These are phyloP conservation scores for Micrastur ruficollis DNA, from an alignment of 2,797 vertebrate genomes.

Conservation along the genomic window DNA sequence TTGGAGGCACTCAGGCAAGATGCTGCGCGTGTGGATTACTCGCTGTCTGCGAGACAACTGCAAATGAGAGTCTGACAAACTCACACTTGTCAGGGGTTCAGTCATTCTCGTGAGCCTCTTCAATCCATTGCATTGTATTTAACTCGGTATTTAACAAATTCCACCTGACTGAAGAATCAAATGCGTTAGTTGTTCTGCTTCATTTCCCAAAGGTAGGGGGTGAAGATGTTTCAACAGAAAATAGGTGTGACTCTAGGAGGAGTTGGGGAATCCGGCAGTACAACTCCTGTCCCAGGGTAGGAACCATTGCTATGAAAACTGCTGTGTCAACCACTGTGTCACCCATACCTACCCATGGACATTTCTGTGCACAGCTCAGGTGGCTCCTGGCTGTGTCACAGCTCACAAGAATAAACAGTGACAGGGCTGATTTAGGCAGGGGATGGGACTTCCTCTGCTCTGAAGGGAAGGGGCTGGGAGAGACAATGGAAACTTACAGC, in stretches of 20 bases:
- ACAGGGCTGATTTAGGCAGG: neutral
- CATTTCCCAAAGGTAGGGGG: neutral
- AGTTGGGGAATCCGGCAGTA: neutral
- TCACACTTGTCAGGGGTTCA: neutral
- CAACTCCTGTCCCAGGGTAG: neutral
- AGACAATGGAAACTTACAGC: neutral
- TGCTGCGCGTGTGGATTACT: neutral
- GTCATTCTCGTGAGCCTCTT: neutral
- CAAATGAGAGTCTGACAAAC: neutral
- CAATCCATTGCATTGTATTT: neutral
- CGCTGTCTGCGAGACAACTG: fast-evolving
- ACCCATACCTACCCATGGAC: neutral
- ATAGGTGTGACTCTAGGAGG: neutral
- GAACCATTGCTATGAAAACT: neutral
- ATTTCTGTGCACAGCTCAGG: neutral
- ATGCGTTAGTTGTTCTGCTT: neutral
- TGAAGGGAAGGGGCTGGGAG: neutral
- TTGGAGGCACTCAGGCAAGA: neutral
- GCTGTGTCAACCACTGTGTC: neutral
- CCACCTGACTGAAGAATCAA: neutral
- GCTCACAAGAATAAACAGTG: neutral
- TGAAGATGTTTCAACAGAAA: neutral
- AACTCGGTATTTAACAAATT: neutral
- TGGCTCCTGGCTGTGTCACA: neutral
- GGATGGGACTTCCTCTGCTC: neutral